Base-by-base conservation (phyloP, 2,888 invertebrate species). In the Lepidonotus clava region DNA sequence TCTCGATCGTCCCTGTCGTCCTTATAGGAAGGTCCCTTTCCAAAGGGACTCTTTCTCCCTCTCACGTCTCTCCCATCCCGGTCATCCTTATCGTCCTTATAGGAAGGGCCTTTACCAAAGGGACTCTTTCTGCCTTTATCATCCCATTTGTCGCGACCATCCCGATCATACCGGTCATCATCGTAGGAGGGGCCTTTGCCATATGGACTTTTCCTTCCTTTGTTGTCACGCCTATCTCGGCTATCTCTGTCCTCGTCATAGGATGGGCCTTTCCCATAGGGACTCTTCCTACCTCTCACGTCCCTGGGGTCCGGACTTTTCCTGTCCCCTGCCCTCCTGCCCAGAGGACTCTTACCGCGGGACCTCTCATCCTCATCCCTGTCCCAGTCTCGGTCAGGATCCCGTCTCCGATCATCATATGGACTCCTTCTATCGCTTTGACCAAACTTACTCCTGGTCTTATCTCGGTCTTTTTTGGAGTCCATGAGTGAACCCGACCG, bases 141-240 rank as follows among this genome's bases (percentile, higher is more conserved):
- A 11, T 24, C 24, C 21, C 21, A 14, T 51, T 11, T 14, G 51
- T 14, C 11, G 11, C 14, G 51, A 51, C 51, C 21, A 11, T 51
- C 21, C 51, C 51, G 11, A 51, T 51, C 51, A 51, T 51, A 11
- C 51, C 21, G 14, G 14, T n/a, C n/a, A n/a, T n/a, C n/a, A n/a
- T n/a, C n/a, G n/a, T n/a, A n/a, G n/a, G n/a, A n/a, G n/a, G n/a
- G n/a, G n/a, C 51, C 21, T 21, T 51, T 51, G 51, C 14, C 51
- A 51, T 51, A 46, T 4, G 80, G 80, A 34, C 51, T 80, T 51
- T 80, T 76, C 8, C 76, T 38, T 34, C 41, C 76, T 6, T 76
- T 41, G 34, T 38, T 8, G 18, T 76, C 76, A 11, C 32, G 53
- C n/a, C 53, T n/a, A 67, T 67, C 21, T 34, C 28, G 14, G 8